Percentiles rank a stretch among this genome's conserved stretches.
These are phyloP conservation scores for Polypedilum pembai DNA, from an alignment of 1,140 invertebrate species.

Conservation along the genomic window DNA sequence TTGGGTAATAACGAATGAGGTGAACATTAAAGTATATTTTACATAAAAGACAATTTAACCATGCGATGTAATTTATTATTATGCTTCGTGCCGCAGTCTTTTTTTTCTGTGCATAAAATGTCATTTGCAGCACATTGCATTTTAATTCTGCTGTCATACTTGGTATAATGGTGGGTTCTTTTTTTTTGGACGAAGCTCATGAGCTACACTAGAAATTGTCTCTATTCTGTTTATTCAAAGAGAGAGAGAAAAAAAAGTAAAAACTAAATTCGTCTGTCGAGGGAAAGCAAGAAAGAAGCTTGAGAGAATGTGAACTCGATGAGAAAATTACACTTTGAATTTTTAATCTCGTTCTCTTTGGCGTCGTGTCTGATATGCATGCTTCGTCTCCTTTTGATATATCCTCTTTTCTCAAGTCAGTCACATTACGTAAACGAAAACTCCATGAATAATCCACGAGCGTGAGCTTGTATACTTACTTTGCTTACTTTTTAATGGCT, in stretches of 20 bases:
- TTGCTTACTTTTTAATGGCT: background rate
- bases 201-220: no score
- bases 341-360: background rate
- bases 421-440: background rate
- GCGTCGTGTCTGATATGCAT: background rate
- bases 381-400: background rate
- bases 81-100: background rate
- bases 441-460: no score
- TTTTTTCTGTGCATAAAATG: background rate
- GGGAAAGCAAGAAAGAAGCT: no score
- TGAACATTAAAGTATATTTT: constrained; percentile 14
- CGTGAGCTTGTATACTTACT: background rate
- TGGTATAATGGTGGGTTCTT: no score
- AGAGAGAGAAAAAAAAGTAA: no score
- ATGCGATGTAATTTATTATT: constrained; percentile 14
- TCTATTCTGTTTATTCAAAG: no score
- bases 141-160: constrained; percentile 1
- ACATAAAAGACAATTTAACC: constrained; percentile 18
- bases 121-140: constrained; percentile 17
- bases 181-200: no score
- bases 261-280: no score
- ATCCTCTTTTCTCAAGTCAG: background rate
- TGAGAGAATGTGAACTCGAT: background rate
- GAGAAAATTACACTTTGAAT: constrained; percentile 18
- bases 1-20: background rate